phyloP scores from a whole-genome alignment of 1,140 invertebrate species.

The Ridgeia piscesae region DNA sequence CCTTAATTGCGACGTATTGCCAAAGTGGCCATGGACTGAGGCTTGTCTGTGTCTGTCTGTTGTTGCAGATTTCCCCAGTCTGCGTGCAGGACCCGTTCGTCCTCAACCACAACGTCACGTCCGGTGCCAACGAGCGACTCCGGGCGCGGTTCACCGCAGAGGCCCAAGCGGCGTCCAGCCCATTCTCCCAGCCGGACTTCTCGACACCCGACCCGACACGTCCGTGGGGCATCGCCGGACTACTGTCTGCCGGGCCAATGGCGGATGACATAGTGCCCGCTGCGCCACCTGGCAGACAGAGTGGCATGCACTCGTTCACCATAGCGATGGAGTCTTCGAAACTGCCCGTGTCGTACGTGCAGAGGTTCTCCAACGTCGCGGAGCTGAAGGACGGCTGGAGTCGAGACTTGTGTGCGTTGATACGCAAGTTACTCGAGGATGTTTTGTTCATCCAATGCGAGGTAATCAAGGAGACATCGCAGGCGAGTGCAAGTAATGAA shows the following conservation, averaged over 20 bases:
- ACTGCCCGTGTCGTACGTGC: neutral
- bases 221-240: neutral
- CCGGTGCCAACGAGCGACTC: constrained; percentile 41
- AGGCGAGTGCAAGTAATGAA: neutral
- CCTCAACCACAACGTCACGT: constrained; percentile 45
- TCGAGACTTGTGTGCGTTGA: neutral
- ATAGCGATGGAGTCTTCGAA: neutral
- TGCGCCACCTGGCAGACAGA: neutral
- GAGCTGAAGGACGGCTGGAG: neutral
- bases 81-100: constrained; percentile 51
- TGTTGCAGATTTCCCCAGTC: constrained; percentile 24
- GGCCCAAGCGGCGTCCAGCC: neutral
- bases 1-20: neutral
- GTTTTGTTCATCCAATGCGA: neutral
- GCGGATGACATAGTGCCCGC: neutral
- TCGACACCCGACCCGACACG: neutral
- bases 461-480: neutral
- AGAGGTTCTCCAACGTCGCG: neutral
- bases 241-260: neutral
- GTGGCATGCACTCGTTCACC: neutral
- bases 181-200: neutral
- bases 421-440: neutral
- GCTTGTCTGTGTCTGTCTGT: no score
- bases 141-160: neutral
- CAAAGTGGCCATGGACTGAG: no score